A percentile compares a stretch with the other conserved stretches of the same genome.
phyloP scores from a whole-genome alignment of 2,113 vertebrate genomes.

The Platanista minor region DNA sequence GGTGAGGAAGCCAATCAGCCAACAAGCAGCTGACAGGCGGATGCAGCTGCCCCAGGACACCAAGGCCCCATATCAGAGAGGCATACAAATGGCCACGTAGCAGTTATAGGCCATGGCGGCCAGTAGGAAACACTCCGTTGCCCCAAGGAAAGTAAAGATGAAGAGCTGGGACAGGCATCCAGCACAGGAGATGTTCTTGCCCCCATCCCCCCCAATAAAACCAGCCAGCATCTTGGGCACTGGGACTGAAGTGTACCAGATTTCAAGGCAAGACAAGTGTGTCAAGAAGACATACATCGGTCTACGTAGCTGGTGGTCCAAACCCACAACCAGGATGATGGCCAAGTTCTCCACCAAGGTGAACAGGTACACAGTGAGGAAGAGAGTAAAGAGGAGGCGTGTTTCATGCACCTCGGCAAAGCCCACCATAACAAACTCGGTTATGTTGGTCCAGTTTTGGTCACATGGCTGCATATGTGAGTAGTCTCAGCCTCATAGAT shows the following conservation, averaged over 20 bases:
- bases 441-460: slow-evolving; percentile 37
- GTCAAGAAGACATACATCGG: slow-evolving; percentile 71
- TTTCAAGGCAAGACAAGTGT: slow-evolving; percentile 71
- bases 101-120: slow-evolving; percentile 73
- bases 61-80: slow-evolving; percentile 58
- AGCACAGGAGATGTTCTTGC: slow-evolving; percentile 51
- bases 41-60: slow-evolving; percentile 60
- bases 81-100: slow-evolving; percentile 71
- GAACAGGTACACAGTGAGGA: slow-evolving; percentile 52
- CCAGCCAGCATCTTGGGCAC: slow-evolving; percentile 73
- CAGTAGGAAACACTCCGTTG: slow-evolving; percentile 65
- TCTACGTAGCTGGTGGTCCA: background rate
- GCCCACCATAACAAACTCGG: slow-evolving; percentile 61
- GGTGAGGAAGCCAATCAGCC: slow-evolving; percentile 62
- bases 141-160: slow-evolving; percentile 71
- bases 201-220: background rate
- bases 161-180: slow-evolving; percentile 71
- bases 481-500: background rate
- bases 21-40: slow-evolving; percentile 55
- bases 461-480: background rate
- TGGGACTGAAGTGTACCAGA: slow-evolving; percentile 63
- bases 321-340: slow-evolving; percentile 52
- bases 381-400: background rate
- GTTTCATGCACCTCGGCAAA: background rate
- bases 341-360: slow-evolving; percentile 59